A percentile compares a stretch with the other conserved stretches of the same genome.
Evolutionary conservation across 2,113 vertebrate species (phyloP).

Genomic region (Hemicordylus capensis): DNA sequence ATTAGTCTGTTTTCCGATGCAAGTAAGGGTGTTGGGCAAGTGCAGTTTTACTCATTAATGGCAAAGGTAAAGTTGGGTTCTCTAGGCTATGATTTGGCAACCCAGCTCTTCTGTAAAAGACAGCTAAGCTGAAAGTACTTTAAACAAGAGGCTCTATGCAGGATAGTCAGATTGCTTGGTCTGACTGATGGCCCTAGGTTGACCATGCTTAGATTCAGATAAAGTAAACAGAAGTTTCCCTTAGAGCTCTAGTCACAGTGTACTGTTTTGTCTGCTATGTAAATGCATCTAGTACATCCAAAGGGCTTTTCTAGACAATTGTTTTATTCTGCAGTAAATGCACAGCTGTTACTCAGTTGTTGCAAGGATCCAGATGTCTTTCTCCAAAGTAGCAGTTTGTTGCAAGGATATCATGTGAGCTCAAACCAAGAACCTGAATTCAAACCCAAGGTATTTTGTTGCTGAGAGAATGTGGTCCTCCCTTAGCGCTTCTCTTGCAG

Average conservation of each 20-base stretch:
- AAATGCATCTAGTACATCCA: too few species aligned
- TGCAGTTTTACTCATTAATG: not conserved
- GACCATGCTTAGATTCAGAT: not conserved
- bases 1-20: too few species aligned
- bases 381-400: not conserved
- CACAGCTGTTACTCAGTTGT: not conserved
- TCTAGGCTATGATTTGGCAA: not conserved
- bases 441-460: not conserved
- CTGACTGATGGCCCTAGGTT: not conserved
- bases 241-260: not conserved
- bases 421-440: too few species aligned
- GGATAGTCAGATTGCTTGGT: not conserved
- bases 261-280: too few species aligned
- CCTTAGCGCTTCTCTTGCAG: not conserved
- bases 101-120: not conserved
- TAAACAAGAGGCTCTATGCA: not conserved
- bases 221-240: not conserved
- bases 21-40: not conserved
- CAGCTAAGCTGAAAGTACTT: not conserved
- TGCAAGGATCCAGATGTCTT: not conserved
- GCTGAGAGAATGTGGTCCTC: not conserved
- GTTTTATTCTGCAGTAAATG: not conserved
- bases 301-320: not conserved
- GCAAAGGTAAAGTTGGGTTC: not conserved
- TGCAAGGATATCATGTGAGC: not conserved